These are phyloP conservation scores for Peucedramus taeniatus DNA, from an alignment of 2,113 vertebrate species.

Conservation along the genomic window DNA sequence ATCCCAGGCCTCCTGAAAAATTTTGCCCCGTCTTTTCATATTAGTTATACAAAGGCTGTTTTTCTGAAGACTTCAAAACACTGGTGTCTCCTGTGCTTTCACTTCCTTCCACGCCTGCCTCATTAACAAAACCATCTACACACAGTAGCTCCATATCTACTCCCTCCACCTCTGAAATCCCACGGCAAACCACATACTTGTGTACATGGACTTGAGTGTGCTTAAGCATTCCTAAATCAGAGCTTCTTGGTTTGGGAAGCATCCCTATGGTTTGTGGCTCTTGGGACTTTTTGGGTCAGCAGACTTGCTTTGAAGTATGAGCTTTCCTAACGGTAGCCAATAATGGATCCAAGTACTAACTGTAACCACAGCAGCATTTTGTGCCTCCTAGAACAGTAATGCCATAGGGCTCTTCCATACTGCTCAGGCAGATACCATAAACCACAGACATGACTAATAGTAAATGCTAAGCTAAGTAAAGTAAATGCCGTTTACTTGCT, in stretches of 20 bases:
- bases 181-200: neutral
- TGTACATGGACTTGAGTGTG: neutral
- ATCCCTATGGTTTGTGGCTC: neutral
- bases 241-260: neutral
- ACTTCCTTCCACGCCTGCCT: neutral
- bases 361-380: neutral
- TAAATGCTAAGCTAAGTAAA: neutral
- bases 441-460: neutral
- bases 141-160: neutral
- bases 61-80: neutral
- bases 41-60: neutral
- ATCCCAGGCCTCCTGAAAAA: neutral
- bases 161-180: neutral
- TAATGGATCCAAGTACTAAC: neutral
- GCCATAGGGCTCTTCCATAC: neutral
- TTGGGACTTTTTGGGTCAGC: neutral
- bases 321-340: neutral
- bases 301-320: neutral
- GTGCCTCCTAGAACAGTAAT: neutral
- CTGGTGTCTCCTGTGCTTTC: neutral
- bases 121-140: neutral
- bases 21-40: neutral
- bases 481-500: neutral
- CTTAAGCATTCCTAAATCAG: neutral
- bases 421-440: neutral